These are phyloP conservation scores for Chrysogorgia sp. DNA, from an alignment of 92 coral and sea anemone genomes.

Conservation along the genomic window DNA sequence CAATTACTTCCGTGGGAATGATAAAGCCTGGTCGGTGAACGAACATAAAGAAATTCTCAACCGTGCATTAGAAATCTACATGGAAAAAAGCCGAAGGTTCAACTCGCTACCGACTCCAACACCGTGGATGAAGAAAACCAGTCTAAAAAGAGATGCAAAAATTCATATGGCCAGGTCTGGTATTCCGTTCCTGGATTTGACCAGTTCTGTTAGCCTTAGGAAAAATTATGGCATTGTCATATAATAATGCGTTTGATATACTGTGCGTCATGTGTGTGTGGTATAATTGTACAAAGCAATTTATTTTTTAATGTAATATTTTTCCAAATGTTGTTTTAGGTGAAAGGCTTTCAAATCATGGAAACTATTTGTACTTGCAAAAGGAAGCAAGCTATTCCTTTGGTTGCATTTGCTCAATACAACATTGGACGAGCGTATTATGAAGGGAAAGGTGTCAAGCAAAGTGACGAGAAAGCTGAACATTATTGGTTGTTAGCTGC, in stretches of 20 bases:
- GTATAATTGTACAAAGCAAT: background rate
- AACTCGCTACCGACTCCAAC: too few species aligned
- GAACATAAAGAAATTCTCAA: too few species aligned
- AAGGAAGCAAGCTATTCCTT: slow-evolving; percentile 70
- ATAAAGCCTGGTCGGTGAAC: too few species aligned
- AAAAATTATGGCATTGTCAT: too few species aligned
- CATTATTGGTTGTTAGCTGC: slow-evolving; percentile 85
- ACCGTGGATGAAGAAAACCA: too few species aligned
- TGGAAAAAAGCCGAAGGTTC: too few species aligned
- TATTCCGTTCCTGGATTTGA: too few species aligned
- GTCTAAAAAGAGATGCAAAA: too few species aligned
- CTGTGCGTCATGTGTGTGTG: background rate
- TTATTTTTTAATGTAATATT: background rate
- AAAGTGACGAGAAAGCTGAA: slow-evolving; percentile 84
- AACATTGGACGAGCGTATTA: slow-evolving; percentile 91
- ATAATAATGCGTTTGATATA: background rate
- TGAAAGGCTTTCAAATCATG: slow-evolving; percentile 71
- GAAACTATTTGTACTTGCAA: slow-evolving; percentile 72
- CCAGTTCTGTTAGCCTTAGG: too few species aligned
- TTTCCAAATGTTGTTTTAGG: slow-evolving; percentile 46
- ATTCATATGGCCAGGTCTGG: too few species aligned
- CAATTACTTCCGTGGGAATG: too few species aligned
- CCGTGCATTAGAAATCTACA: too few species aligned
- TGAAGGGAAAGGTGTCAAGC: slow-evolving; percentile 94
- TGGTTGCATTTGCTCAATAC: slow-evolving; percentile 83